Evolutionary conservation across 2,888 invertebrate genomes (phyloP).

Genomic region (Drosophila paracracens): DNA sequence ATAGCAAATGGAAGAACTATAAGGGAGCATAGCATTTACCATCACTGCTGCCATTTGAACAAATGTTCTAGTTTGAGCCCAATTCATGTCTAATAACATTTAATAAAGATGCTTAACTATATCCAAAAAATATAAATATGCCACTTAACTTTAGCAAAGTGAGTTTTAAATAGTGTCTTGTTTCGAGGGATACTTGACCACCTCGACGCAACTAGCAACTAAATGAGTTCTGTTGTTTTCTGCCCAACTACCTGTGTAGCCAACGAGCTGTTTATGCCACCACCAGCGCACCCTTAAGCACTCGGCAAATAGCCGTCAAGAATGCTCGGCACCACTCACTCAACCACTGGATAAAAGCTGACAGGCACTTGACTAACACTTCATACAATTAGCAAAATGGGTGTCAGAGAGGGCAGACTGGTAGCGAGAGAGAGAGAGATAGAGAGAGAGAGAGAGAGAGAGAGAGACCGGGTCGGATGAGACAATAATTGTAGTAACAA

Average conservation of each 20-base stretch:
- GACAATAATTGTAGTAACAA: conserved; percentile 58
- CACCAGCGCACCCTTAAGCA: conserved; percentile 11
- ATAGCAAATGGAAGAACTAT: background rate
- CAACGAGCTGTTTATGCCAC: conserved; percentile 6
- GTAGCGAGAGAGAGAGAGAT: background rate
- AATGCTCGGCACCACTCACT: conserved; percentile 9
- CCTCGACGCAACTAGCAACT: conserved; percentile 1
- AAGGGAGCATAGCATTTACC: background rate
- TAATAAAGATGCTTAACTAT: background rate
- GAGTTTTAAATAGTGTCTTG: background rate
- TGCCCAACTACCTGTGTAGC: conserved; percentile 1
- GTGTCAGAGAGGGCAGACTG: background rate
- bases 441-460: background rate
- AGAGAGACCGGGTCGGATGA: conserved; percentile 30
- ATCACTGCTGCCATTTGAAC: background rate
- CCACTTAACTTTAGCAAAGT: background rate
- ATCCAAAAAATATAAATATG: background rate
- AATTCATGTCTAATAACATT: background rate
- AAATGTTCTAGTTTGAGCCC: background rate
- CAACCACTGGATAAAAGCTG: conserved; percentile 15
- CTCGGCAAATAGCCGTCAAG: conserved; percentile 11
- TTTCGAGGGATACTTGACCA: conserved; percentile 26
- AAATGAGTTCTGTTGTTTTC: conserved; percentile 16
- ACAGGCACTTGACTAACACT: conserved; percentile 48
- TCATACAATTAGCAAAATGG: conserved; percentile 38